phyloP scores from a whole-genome alignment of 2,113 vertebrate genomes.

The Pseudorectes ferrugineus region DNA sequence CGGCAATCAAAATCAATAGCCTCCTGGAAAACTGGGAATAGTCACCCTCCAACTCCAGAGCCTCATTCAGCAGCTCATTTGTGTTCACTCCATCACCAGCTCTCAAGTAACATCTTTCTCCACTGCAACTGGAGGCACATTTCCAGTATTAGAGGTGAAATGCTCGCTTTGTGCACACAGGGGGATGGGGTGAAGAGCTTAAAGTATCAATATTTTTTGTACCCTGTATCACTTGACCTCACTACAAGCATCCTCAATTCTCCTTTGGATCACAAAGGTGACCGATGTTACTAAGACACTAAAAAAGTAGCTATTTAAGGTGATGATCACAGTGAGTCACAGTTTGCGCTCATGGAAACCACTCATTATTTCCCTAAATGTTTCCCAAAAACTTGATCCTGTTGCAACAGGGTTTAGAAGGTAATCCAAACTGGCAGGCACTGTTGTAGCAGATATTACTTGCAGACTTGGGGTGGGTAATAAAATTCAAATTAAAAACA shows the following conservation, averaged over 20 bases:
- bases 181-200: not conserved
- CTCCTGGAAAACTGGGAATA: not conserved
- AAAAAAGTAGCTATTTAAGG: not conserved
- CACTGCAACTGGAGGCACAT: not conserved
- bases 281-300: not conserved
- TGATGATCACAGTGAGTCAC: not conserved
- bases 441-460: not conserved
- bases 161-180: accelerated
- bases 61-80: not conserved
- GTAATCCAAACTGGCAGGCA: not conserved
- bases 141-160: not conserved
- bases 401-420: not conserved
- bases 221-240: not conserved
- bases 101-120: not conserved
- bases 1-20: not conserved
- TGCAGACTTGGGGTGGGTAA: not conserved
- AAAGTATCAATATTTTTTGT: not conserved
- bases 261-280: not conserved
- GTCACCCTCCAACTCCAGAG: not conserved
- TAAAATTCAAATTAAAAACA: not conserved
- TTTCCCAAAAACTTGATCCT: not conserved
- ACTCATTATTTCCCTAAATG: not conserved
- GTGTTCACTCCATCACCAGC: not conserved
- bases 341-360: not conserved
- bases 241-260: not conserved